Base-by-base conservation (phyloP, 1,140 invertebrate species). In the Nasonia giraulti region DNA sequence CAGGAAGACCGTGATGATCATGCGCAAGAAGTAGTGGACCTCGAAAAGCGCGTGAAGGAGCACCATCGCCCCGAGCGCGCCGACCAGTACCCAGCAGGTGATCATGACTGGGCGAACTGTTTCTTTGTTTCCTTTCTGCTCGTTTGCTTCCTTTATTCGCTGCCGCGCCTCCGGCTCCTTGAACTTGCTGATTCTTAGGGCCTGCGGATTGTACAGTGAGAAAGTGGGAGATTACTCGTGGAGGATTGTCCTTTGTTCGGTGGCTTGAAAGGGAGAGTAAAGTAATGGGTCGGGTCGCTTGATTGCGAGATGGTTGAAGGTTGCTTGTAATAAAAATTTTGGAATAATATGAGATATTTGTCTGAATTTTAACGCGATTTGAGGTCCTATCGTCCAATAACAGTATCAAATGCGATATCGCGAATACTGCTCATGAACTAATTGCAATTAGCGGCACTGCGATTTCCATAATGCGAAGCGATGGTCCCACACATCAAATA, bases 11-110 rank as follows among this genome's bases (percentile, higher is more conserved):
- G 94, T 95, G 69, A 95, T 88, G 86, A 94, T 94, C 91, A 95
- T 95, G 87, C 96, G 93, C 86, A 95, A 88, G 90, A 96, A 96
- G 89, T 96, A 96, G 87, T 96, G 94, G 17, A 96, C 89, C 88
- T 96, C 96, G 66, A 96, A 89, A 71, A 95, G 91, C 27, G 92
- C 90, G 89, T 96, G 95, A 2, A 95, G 89, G 1, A 94, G 83
- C 68, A 95, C 90, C 10, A 96, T 77, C 14, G 92, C 88, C 8
- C 91, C 90, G 55, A 94, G 89, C 23, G 92, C 85, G 44, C 93
- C 94, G 66, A 90, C 91, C 40, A 93, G 79, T 33, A 94, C 86
- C 91, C 93, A 94, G 82, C 93, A 94, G 23, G 89, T 87, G 17
- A 85, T 85, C 84, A 85, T 85, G 31, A 27, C 44, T 78, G 27